Evolutionary conservation across 2,113 vertebrate species (phyloP).

Genomic region (Meles meles): DNA sequence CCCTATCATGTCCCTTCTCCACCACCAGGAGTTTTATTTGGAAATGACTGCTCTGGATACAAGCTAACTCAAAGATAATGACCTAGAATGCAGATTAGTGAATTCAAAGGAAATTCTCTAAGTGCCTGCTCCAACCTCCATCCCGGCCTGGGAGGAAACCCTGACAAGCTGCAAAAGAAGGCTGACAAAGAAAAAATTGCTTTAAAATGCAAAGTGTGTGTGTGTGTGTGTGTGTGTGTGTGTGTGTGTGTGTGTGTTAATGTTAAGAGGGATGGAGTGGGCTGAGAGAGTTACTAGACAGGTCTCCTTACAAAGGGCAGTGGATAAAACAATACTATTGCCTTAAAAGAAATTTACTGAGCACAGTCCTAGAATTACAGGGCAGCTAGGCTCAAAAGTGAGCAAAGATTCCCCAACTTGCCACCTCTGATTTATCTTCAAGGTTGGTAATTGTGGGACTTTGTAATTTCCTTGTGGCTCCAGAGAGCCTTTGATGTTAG

Average conservation of each 20-base stretch:
- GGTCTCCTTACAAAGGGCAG: background rate
- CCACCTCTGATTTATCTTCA: background rate
- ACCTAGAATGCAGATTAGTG: background rate
- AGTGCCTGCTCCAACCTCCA: background rate
- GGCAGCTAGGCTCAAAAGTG: background rate
- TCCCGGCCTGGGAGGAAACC: background rate
- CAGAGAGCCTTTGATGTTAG: background rate
- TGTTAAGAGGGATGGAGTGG: background rate
- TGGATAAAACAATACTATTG: background rate
- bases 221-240: background rate
- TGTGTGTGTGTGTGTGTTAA: background rate
- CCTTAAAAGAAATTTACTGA: background rate
- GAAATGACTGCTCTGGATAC: background rate
- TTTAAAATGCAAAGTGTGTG: background rate
- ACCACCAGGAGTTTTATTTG: background rate
- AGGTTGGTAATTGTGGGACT: background rate
- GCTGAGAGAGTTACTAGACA: background rate
- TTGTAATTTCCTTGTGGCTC: background rate
- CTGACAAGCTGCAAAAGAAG: background rate
- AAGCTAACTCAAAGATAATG: background rate
- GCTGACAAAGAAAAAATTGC: background rate
- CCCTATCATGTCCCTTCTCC: background rate
- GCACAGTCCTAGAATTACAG: background rate
- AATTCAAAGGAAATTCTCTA: background rate
- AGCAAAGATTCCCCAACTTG: background rate